Evolutionary conservation across 1,140 invertebrate species (phyloP).

Genomic region (Brachionus angularis): DNA sequence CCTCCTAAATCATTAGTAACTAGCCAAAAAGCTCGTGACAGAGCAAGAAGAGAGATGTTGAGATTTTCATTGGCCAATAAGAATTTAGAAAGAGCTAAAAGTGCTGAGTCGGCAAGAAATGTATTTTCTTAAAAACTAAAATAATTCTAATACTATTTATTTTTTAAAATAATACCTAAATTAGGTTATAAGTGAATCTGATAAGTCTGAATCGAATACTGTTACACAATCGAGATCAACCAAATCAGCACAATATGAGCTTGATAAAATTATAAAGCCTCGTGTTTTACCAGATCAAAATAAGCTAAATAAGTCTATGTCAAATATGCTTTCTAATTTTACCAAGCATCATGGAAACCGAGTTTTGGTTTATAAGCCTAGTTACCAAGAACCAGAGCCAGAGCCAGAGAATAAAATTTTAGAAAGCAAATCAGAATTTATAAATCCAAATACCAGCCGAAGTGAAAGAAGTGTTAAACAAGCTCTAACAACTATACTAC

Average conservation of each 20-base stretch:
- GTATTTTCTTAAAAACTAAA: background rate
- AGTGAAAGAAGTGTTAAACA: background rate
- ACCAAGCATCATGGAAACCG: conserved; percentile 5
- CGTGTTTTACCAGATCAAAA: conserved; percentile 16
- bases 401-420: background rate
- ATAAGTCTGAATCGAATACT: background rate
- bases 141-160: background rate
- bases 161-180: background rate
- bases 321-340: conserved; percentile 8
- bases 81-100: background rate
- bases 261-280: too few species aligned
- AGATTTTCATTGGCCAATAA: conserved; percentile 6
- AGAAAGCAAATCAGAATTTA: too few species aligned
- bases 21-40: conserved; percentile 19
- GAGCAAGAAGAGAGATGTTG: conserved; percentile 19
- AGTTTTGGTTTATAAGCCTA: background rate
- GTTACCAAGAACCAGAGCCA: too few species aligned
- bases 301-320: conserved; percentile 23
- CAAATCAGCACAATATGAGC: conserved; percentile 1
- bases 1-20: conserved; percentile 21
- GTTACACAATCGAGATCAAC: background rate
- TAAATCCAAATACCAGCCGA: background rate
- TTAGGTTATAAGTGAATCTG: too few species aligned
- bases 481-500: background rate
- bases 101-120: background rate